Base-by-base conservation (phyloP, 2,888 invertebrate genomes). In the Dascillus cervinus region DNA sequence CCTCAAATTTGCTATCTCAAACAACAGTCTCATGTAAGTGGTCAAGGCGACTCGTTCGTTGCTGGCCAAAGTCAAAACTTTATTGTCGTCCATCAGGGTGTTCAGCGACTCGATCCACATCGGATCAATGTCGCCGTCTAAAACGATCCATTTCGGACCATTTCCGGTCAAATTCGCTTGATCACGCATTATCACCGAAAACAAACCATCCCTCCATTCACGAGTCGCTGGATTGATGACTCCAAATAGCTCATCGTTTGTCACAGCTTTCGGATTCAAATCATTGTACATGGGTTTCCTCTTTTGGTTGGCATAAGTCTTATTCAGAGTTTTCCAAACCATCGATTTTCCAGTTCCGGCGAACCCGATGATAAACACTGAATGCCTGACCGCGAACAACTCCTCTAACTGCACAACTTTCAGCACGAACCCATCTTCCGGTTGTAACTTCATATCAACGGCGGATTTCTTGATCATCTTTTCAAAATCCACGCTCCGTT, bases 41-140 rank as follows among this genome's bases (percentile, higher is more conserved):
- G 88, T 92, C 29, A 95, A 66, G 0, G 94, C 89, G 34, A 95
- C 94, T 31, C 95, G 75, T 65, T 95, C 95, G 55, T 95, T 94
- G 62, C 91, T 91, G 3, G 94, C 94, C 47, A 95, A 65, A 0
- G 94, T 95, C 41, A 95, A 60, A 3, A 92, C 87, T 70, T 95
- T 95, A 62, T 95, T 95, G 58, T 95, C 95, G 61, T 95, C 95
- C 94, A 95, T 95, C 10, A 95, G 79, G 2, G 94, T 95, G 58
- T 95, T 95, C 13, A 95, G 71, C 15, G 91, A 92, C 65, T 95
- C 94, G 53, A 95, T 95, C 95, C 94, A 95, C 92, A 94, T 94
- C 1, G 94, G 94, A 69, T 95, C 94, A 49, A 95, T 94, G 57
- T 95, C 94, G 10, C 95, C 94, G 62, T 95, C 95, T 25, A 92